These are phyloP conservation scores for Thinocorus orbignyianus DNA, from an alignment of 2,113 vertebrate genomes.

Conservation along the genomic window DNA sequence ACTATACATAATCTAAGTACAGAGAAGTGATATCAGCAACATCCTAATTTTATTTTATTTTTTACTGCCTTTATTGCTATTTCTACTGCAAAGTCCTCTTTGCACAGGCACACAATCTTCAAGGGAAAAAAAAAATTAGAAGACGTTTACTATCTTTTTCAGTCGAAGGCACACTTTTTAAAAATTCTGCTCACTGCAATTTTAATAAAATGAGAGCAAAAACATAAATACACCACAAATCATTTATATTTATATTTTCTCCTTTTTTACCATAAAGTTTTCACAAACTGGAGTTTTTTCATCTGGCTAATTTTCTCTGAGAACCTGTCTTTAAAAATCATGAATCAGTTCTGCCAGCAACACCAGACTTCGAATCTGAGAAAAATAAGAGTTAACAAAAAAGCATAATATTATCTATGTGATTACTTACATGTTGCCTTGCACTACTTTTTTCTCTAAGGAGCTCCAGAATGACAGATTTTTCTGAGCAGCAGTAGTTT, in stretches of 20 bases:
- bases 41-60: background rate
- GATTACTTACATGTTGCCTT: conserved; percentile 7
- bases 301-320: background rate
- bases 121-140: background rate
- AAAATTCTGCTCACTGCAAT: background rate
- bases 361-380: background rate
- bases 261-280: background rate
- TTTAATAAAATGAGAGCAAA: background rate
- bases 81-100: background rate
- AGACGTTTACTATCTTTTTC: background rate
- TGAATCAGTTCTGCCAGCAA: background rate
- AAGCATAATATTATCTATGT: background rate
- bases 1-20: background rate
- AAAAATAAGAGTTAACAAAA: background rate
- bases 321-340: background rate
- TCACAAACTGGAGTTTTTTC: background rate
- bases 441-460: background rate
- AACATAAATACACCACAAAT: background rate
- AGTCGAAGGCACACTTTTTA: background rate
- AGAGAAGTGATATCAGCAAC: background rate
- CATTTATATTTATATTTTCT: background rate
- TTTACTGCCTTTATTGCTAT: background rate
- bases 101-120: background rate
- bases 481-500: background rate
- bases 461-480: background rate